Evolutionary conservation across 1,140 invertebrate species (phyloP).

Genomic region (Magallana ariakensis): DNA sequence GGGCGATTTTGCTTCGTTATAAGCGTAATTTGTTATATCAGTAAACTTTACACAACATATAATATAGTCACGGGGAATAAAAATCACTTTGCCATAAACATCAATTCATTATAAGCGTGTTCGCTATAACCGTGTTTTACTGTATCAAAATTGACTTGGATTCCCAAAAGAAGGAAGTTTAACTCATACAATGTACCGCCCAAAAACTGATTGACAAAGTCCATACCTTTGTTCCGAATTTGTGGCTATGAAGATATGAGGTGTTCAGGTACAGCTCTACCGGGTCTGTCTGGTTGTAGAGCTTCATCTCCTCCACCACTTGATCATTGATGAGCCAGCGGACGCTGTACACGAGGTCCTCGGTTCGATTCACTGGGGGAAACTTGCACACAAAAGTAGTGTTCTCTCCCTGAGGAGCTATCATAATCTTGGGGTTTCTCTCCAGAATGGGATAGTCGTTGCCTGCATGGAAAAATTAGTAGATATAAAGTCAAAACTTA

Average conservation of each 20-base stretch:
- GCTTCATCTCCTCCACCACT: constrained; percentile 44
- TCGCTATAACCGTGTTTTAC: too few species aligned
- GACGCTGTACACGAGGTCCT: constrained; percentile 56
- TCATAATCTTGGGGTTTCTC: constrained; percentile 55
- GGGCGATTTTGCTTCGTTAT: too few species aligned
- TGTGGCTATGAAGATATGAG: constrained; percentile 49
- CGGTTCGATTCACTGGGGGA: constrained; percentile 33
- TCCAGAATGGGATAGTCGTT: constrained; percentile 53
- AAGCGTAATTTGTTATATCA: too few species aligned
- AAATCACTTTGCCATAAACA: too few species aligned
- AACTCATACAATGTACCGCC: too few species aligned
- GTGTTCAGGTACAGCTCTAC: constrained; percentile 55
- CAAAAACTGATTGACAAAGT: too few species aligned
- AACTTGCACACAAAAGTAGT: constrained; percentile 62
- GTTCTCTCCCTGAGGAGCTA: constrained; percentile 47
- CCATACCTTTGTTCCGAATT: constrained; percentile 65
- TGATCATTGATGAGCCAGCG: constrained; percentile 61
- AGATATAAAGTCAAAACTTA: neutral
- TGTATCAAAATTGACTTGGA: too few species aligned
- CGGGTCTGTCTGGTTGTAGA: constrained; percentile 10
- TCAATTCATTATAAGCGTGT: too few species aligned
- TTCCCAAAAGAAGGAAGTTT: too few species aligned
- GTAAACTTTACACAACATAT: too few species aligned
- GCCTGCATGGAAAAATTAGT: constrained; percentile 43
- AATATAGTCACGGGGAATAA: too few species aligned